phyloP scores from a whole-genome alignment of 2,888 invertebrate genomes.

The Adela reaumurella region DNA sequence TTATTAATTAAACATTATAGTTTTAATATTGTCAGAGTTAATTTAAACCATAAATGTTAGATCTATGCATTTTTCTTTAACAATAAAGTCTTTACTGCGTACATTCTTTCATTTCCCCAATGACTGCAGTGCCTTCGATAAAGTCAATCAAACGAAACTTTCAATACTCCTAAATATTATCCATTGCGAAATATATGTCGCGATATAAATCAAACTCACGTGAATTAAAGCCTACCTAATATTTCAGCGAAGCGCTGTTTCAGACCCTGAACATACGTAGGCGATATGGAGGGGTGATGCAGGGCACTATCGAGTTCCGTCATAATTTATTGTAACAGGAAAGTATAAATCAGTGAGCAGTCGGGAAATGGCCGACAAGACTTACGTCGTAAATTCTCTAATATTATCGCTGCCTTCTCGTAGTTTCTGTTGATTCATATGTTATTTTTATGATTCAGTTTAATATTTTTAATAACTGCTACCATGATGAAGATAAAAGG shows the following conservation, averaged over 20 bases:
- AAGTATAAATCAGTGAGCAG: constrained; percentile 39
- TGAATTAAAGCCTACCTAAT: neutral
- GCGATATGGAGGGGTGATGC: neutral
- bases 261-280: neutral
- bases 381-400: neutral
- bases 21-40: no score
- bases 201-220: neutral
- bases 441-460: neutral
- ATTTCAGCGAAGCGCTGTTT: neutral
- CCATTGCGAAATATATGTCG: no score
- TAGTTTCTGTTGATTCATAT: neutral
- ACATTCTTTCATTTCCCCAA: no score
- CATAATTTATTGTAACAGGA: constrained; percentile 41
- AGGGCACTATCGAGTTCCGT: neutral
- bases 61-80: no score
- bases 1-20: no score
- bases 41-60: no score
- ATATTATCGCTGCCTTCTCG: neutral
- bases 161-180: no score
- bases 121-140: no score
- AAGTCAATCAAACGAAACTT: no score
- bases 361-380: neutral
- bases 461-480: no score
- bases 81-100: no score
- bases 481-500: no score